Conservation (phyloP, 53 echinoderm and acorn worm genomes). For the Apostichopus leukothele region DNA sequence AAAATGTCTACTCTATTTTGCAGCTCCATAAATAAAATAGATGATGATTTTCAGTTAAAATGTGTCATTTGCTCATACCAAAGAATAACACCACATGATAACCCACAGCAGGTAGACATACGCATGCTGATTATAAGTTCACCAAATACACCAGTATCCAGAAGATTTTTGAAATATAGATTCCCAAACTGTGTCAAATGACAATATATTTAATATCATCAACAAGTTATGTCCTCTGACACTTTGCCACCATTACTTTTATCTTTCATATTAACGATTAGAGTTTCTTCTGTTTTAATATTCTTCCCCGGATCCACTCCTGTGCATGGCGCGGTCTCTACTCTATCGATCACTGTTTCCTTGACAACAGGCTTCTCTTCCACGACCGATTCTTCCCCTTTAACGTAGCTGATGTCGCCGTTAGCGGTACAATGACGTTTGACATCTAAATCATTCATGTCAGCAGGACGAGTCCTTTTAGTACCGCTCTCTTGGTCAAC, state of each 20-base stretch:
- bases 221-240: background rate
- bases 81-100: too few relatives aligned
- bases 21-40: too few relatives aligned
- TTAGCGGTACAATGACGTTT: background rate
- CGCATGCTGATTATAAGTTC: too few relatives aligned
- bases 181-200: background rate
- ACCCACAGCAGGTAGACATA: too few relatives aligned
- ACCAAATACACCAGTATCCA: too few relatives aligned
- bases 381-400: background rate
- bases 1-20: too few relatives aligned
- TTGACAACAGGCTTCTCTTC: constrained; percentile 10
- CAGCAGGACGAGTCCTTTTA: background rate
- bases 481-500: background rate
- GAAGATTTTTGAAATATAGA: background rate
- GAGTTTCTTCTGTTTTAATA: constrained; percentile 9
- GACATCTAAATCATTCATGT: background rate
- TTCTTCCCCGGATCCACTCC: background rate
- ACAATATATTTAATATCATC: background rate
- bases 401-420: background rate
- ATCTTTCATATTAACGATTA: background rate
- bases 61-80: too few relatives aligned
- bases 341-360: constrained; percentile 1
- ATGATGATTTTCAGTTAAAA: too few relatives aligned
- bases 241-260: background rate
- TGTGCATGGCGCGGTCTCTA: background rate